Evolutionary conservation across 2,888 invertebrate species (phyloP), one percentile per base, ranked within the genome.

Genomic region (Folsomia candida): DNA sequence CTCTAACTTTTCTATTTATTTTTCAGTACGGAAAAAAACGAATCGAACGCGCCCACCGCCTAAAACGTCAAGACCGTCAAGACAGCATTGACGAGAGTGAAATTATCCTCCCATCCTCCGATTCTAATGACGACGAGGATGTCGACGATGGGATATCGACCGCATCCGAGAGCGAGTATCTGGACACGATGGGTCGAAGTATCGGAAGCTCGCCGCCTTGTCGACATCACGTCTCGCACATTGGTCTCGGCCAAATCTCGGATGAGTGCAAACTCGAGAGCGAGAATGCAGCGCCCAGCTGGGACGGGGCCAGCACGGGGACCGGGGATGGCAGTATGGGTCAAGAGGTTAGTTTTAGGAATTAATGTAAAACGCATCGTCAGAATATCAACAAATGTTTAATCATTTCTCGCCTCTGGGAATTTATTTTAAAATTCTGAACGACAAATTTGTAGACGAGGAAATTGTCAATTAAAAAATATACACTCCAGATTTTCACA

Each of bases 1-100:
- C 9, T 9, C 24, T 27, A 51, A 51, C 25, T 66, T 20, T 14
- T 27, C 18, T 9, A 9, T n/a, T n/a, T n/a, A n/a, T n/a, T n/a
- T n/a, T 86, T 3, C 85, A 93, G 92, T 92, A 91, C 86, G 93
- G 93, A 66, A 86, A 92, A 72, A 89, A 90, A 81, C 91, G 92
- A 83, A 91, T 91, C 80, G 91, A 91, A 82, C 87, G 87, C 20
- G 87, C 87, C 20, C 73, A 75, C 63, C 58, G 69, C 2, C 73
- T 14, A 87, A 86, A 84, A 37, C 37, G 37, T 37, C 37, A 14
- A 37, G 37, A 4, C 14, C 37, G 37, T 86, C 71, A 69, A 25
- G 72, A 68, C n/a, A 66, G 67, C 29, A 68, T 68, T 54, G 70
- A 74, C 14, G 73, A 73, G n/a, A 73, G 68, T 65, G 51, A 62